Base-by-base conservation (phyloP, 2,113 vertebrate genomes). In the Pteruthius melanotis region DNA sequence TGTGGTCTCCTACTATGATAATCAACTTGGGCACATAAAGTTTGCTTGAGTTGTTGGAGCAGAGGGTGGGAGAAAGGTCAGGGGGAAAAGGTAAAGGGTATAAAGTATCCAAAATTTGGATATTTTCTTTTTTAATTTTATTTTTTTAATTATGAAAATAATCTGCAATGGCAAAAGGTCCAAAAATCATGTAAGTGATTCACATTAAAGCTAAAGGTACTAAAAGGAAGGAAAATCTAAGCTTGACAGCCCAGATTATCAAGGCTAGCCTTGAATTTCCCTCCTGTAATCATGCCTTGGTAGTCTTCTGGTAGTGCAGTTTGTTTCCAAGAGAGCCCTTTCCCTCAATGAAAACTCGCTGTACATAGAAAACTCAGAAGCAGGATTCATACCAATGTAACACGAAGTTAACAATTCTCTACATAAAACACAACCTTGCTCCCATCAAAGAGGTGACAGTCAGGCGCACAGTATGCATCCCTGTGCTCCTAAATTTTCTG, bases 11-110 rank as follows among this genome's bases (percentile, higher is more conserved):
- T 64, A 12, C 18, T 86, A 57, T 33, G 89, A 59, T 15, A 79
- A 94, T 82, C 23, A 68, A 68, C 30, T 74, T 53, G 3, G 7
- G 20, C 28, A 71, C 9, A 66, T 27, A 26, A 40, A 31, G 10
- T 42, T 60, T 65, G 16, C 26, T 78, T 37, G 11, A 56, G 33
- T 3, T 64, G 22, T 3, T 44, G 5, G 22, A 56, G 9, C 3
- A 12, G 6, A 22, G 7, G 2, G 0, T 11, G 9, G 2, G 11
- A 57, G 11, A 44, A 50, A 28, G 28, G 15, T 30, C 0, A 5
- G 10, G 3, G 1, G 9, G 11, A 40, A 8, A 45, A 70, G 7
- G 14, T 30, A 35, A 42, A 70, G 11, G 50, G 10, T 40, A 24
- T 42, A n/a, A 15, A 6, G 11, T 4, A 68, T 4, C 7, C 17